These are phyloP conservation scores for Tortricodes alternella DNA, from an alignment of 2,888 invertebrate genomes.

Conservation along the genomic window DNA sequence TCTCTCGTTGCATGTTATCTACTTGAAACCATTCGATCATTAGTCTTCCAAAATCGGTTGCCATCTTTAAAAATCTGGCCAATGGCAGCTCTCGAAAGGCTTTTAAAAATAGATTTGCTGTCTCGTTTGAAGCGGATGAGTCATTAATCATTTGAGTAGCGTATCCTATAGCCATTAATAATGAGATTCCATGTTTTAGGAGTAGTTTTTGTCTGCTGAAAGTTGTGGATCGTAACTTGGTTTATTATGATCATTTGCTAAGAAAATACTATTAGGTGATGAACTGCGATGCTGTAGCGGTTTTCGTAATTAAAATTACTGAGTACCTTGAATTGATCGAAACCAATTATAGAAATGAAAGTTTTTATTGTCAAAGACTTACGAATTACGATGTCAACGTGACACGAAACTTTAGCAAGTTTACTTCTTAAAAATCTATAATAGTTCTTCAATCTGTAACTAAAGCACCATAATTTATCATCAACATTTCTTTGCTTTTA, in stretches of 20 bases:
- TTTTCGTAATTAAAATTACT: too few species aligned
- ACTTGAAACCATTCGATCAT: constrained; percentile 61
- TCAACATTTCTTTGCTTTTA: constrained; percentile 34
- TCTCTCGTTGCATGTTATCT: constrained; percentile 60
- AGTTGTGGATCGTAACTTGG: not conserved
- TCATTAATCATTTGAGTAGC: constrained; percentile 68
- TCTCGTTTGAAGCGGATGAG: constrained; percentile 59
- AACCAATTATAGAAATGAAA: too few species aligned
- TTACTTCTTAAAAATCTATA: too few species aligned
- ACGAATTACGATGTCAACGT: too few species aligned
- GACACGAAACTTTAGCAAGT: too few species aligned
- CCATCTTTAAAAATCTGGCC: constrained; percentile 71
- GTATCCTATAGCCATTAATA: constrained; percentile 40
- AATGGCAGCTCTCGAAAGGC: constrained; percentile 58
- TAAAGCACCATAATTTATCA: not conserved
- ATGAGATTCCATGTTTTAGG: constrained; percentile 28
- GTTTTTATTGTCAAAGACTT: too few species aligned
- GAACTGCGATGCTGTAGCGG: too few species aligned
- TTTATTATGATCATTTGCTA: too few species aligned
- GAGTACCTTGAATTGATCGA: too few species aligned
- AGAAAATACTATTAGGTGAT: too few species aligned
- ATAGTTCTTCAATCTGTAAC: not conserved
- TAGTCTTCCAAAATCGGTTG: constrained; percentile 73
- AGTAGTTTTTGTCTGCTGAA: constrained; percentile 21
- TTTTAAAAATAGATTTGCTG: constrained; percentile 70